These are phyloP conservation scores for Chaetops frenatus DNA, from an alignment of 2,113 vertebrate genomes.

Conservation along the genomic window DNA sequence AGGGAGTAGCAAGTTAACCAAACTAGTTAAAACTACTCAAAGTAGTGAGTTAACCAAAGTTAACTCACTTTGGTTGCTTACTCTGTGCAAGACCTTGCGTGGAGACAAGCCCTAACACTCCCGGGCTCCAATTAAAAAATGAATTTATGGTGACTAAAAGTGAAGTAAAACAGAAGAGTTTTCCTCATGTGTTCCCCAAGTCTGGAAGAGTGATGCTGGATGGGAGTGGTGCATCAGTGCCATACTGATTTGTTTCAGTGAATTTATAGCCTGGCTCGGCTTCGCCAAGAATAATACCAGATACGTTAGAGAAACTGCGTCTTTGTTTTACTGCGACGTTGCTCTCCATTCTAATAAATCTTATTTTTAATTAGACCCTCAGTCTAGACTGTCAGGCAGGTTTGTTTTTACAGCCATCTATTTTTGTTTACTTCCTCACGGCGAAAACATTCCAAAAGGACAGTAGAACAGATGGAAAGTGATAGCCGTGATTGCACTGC, in stretches of 20 bases:
- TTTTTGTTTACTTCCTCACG: slow-evolving; percentile 47
- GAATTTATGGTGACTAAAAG: neutral
- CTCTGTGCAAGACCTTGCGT: neutral
- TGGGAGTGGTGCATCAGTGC: neutral
- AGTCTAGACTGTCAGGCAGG: slow-evolving; percentile 40
- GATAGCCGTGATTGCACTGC: neutral
- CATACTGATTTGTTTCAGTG: neutral
- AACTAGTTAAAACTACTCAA: too few species aligned
- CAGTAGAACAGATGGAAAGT: slow-evolving; percentile 27
- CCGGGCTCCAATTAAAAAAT: neutral
- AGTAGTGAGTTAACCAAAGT: too few species aligned
- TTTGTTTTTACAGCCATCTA: slow-evolving; percentile 35
- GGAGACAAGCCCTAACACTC: neutral
- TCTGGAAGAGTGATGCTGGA: neutral
- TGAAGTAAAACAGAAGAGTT: neutral
- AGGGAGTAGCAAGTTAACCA: neutral
- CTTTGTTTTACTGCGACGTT: slow-evolving; percentile 13
- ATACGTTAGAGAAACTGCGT: neutral
- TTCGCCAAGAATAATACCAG: slow-evolving; percentile 52
- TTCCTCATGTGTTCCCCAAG: neutral
- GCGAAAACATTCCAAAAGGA: slow-evolving; percentile 24
- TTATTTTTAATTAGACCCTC: slow-evolving; percentile 38
- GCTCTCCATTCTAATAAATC: slow-evolving; percentile 43
- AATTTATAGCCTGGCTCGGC: neutral
- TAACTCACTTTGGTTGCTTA: neutral